Base-by-base conservation (phyloP, 64 coral and sea anemone genomes). In the Dendronephthya gigantea region DNA sequence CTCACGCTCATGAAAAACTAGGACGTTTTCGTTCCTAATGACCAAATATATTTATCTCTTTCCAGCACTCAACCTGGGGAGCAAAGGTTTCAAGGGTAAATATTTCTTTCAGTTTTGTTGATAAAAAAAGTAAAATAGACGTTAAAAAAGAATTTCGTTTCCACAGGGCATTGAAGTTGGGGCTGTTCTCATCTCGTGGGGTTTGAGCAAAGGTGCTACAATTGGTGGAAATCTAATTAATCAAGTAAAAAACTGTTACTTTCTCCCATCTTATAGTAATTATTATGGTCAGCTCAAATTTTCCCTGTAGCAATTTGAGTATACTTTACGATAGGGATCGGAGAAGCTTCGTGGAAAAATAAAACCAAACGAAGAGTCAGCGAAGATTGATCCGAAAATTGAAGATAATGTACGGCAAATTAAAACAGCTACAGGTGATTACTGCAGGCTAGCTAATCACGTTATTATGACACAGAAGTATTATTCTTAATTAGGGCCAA, bases 401-500 rank as follows among this genome's bases (percentile, higher is more conserved):
- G 91, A 93, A 36, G 86, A 97, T 9, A 97, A 91, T 40, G 93
- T 93, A 50, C 55, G 92, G 69, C 92, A 97, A 86, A 87, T 98
- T 39, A 98, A 98, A 69, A 87, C 82, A 36, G 72, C 72, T 33
- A 79, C 72, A 33, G 72, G 72, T n/a, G n/a, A n/a, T n/a, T n/a
- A n/a, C n/a, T n/a, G n/a, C n/a, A n/a, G n/a, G n/a, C n/a, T n/a
- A n/a, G n/a, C n/a, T n/a, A n/a, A n/a, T n/a, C n/a, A n/a, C n/a
- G n/a, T n/a, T n/a, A n/a, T n/a, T n/a, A n/a, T n/a, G n/a, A n/a
- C n/a, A n/a, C n/a, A n/a, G n/a, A n/a, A n/a, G n/a, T n/a, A n/a
- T n/a, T n/a, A n/a, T n/a, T n/a, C n/a, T n/a, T n/a, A n/a, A n/a
- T n/a, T n/a, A n/a, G n/a, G n/a, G n/a, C n/a, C n/a, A n/a, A n/a